A percentile compares a stretch with the other conserved stretches of the same genome.
Conservation (phyloP, 2,113 vertebrate genomes). For the Myocastor coypus region DNA sequence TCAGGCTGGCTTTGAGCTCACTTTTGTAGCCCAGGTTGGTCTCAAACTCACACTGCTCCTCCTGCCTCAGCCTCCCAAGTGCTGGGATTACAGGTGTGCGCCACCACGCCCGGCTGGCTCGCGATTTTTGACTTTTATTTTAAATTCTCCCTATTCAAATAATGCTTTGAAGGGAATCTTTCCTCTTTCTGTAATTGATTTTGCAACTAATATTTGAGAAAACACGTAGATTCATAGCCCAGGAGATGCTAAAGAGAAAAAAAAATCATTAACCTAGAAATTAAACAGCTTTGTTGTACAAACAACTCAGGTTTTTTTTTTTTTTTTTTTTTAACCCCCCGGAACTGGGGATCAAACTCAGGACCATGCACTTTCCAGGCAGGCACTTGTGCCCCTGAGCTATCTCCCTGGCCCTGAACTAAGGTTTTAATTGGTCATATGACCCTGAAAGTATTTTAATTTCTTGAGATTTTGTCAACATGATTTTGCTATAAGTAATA, state of each 20-base stretch:
- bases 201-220: constrained; percentile 29
- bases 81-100: too few species aligned
- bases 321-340: too few species aligned
- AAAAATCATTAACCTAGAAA: constrained; percentile 1
- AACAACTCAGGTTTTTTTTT: too few species aligned
- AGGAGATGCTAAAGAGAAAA: not conserved
- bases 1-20: too few species aligned
- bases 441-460: not conserved
- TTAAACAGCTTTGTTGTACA: constrained; percentile 37
- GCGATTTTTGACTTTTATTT: constrained; percentile 52
- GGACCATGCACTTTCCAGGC: too few species aligned
- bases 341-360: too few species aligned
- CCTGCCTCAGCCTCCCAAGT: too few species aligned
- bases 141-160: not conserved
- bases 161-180: constrained; percentile 24
- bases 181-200: not conserved
- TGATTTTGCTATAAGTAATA: not conserved
- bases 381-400: too few species aligned
- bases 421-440: constrained; percentile 25
- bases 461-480: constrained; percentile 47
- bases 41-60: too few species aligned
- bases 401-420: too few species aligned
- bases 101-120: too few species aligned
- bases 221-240: not conserved
- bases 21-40: too few species aligned